These are phyloP conservation scores for Ctenopoma kingsleyae DNA, from an alignment of 2,797 vertebrate species.

Conservation along the genomic window DNA sequence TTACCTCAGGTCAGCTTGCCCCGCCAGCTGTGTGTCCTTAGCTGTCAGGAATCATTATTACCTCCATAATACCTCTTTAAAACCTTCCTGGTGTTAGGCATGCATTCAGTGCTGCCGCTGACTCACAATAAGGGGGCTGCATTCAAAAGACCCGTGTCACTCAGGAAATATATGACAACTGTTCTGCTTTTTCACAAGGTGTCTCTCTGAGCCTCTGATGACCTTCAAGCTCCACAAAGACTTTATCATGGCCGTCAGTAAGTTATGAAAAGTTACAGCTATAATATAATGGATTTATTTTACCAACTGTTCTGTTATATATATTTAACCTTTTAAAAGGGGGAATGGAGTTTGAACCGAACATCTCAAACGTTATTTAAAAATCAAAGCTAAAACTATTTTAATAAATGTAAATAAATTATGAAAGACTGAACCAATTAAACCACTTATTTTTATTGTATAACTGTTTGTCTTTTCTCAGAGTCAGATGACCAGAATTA, in stretches of 20 bases:
- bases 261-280: conserved; percentile 77
- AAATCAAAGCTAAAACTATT: neutral
- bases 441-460: conserved; percentile 11
- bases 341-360: conserved; percentile 1
- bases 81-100: conserved; percentile 52
- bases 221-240: conserved; percentile 97
- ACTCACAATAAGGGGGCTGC: conserved; percentile 34
- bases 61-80: conserved; percentile 62
- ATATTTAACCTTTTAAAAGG: neutral
- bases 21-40: conserved; percentile 37
- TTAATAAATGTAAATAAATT: neutral
- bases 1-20: conserved; percentile 94
- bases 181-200: conserved; percentile 81
- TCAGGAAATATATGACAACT: conserved; percentile 47
- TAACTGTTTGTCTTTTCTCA: conserved; percentile 66
- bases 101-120: conserved; percentile 36
- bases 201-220: conserved; percentile 95
- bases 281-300: neutral
- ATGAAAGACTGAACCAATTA: conserved; percentile 16
- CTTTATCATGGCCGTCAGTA: conserved; percentile 96
- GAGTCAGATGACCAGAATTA: conserved; percentile 98
- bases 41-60: conserved; percentile 63
- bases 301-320: neutral
- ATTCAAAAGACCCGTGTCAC: conserved; percentile 36
- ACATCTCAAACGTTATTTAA: conserved; percentile 1